Percentiles rank a stretch among this genome's conserved stretches.
Evolutionary conservation across 1,140 invertebrate species (phyloP).

Genomic region (Anastrepha ludens): DNA sequence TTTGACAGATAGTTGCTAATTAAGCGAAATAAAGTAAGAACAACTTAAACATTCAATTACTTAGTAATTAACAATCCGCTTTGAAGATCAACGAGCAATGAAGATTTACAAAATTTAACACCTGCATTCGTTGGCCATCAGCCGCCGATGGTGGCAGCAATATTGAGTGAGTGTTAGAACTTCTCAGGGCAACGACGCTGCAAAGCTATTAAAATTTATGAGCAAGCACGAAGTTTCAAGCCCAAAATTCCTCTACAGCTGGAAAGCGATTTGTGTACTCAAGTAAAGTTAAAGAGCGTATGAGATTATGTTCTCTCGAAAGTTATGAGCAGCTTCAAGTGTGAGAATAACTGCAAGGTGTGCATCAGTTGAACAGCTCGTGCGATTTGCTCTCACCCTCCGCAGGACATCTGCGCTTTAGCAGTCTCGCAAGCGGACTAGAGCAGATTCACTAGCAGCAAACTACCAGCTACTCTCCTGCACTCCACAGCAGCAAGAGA

Average conservation of each 20-base stretch:
- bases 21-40: constrained; percentile 38
- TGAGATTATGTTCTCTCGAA: neutral
- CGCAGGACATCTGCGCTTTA: neutral
- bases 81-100: neutral
- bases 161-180: neutral
- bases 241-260: neutral
- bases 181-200: neutral
- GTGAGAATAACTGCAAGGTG: neutral
- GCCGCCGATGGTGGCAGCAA: neutral
- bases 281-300: neutral
- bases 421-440: neutral
- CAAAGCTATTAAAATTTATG: constrained; percentile 39
- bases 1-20: constrained; percentile 31
- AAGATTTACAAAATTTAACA: neutral
- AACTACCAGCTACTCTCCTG: no score
- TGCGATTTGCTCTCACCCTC: neutral
- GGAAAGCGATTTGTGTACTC: neutral
- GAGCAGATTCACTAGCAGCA: neutral
- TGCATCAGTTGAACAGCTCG: neutral
- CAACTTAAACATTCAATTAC: constrained; percentile 41
- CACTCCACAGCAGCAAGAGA: neutral
- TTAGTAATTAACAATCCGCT: constrained; percentile 24
- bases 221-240: neutral
- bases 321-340: neutral
- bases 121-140: neutral